These are phyloP conservation scores for Pollenia angustigena DNA, from an alignment of 2,888 invertebrate species.

Conservation along the genomic window DNA sequence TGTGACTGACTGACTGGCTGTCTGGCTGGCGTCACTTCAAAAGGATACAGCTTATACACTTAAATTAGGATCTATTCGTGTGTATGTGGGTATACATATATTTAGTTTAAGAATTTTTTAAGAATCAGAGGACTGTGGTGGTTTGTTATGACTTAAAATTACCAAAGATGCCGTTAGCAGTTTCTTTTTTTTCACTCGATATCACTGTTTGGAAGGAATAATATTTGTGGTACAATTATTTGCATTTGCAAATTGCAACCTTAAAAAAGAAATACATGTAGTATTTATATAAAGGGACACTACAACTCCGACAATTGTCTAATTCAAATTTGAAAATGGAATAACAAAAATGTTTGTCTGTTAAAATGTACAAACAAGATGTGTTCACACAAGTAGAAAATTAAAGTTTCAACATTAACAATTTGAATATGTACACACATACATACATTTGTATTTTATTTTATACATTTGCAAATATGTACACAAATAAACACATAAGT, in stretches of 20 bases:
- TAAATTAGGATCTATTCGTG: constrained; percentile 58
- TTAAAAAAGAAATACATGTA: constrained; percentile 13
- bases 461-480: background rate
- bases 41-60: constrained; percentile 52
- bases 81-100: no score
- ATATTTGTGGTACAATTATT: constrained; percentile 60
- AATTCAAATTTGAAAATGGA: constrained; percentile 50
- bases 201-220: constrained; percentile 13
- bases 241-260: constrained; percentile 72
- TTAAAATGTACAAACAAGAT: constrained; percentile 59
- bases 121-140: background rate
- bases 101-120: background rate
- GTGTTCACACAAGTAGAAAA: constrained; percentile 73
- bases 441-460: background rate
- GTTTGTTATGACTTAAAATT: constrained; percentile 66
- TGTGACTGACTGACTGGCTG: constrained; percentile 6
- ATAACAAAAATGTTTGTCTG: constrained; percentile 54
- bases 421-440: constrained; percentile 16
- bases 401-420: constrained; percentile 68
- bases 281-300: constrained; percentile 54
- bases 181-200: constrained; percentile 31
- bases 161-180: constrained; percentile 70
- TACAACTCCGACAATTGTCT: constrained; percentile 52
- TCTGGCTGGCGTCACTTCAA: constrained; percentile 60
- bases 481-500: background rate